A percentile compares a stretch with the other conserved stretches of the same genome.
Conservation (phyloP, 1,140 invertebrate species). For the Ptiloglossa arizonensis region DNA sequence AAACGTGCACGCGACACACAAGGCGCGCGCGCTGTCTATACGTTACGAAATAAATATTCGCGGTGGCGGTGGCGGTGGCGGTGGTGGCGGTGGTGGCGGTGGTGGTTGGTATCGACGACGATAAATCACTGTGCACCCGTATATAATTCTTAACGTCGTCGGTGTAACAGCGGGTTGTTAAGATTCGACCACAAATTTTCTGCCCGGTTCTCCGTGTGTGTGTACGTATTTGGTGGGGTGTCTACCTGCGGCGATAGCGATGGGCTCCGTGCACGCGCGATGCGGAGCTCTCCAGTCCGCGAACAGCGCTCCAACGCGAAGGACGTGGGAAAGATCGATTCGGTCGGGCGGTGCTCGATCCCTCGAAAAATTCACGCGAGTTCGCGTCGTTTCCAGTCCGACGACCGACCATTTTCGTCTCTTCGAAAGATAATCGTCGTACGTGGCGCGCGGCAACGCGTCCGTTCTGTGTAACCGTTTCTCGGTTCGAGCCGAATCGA, state of each 20-base stretch:
- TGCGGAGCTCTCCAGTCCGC: constrained; percentile 75
- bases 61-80: not conserved
- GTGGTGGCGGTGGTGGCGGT: not conserved
- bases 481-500: too few relatives aligned
- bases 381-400: too few relatives aligned
- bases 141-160: constrained; percentile 29
- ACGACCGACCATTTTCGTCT: not conserved
- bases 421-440: too few relatives aligned
- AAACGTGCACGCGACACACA: constrained; percentile 27
- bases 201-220: too few relatives aligned
- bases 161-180: constrained; percentile 61
- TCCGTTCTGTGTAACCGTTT: too few relatives aligned
- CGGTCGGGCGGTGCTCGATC: constrained; percentile 50
- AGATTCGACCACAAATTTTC: constrained; percentile 63
- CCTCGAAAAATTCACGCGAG: not conserved
- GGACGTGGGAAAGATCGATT: constrained; percentile 72
- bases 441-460: too few relatives aligned
- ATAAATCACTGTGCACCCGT: constrained; percentile 36
- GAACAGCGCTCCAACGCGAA: constrained; percentile 76
- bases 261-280: constrained; percentile 69
- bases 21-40: constrained; percentile 10
- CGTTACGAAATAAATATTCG: constrained; percentile 28
- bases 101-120: not conserved
- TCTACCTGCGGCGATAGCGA: constrained; percentile 77
- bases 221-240: constrained; percentile 71